Conservation (phyloP, 2,797 vertebrate genomes). For the Pelodytes ibericus region DNA sequence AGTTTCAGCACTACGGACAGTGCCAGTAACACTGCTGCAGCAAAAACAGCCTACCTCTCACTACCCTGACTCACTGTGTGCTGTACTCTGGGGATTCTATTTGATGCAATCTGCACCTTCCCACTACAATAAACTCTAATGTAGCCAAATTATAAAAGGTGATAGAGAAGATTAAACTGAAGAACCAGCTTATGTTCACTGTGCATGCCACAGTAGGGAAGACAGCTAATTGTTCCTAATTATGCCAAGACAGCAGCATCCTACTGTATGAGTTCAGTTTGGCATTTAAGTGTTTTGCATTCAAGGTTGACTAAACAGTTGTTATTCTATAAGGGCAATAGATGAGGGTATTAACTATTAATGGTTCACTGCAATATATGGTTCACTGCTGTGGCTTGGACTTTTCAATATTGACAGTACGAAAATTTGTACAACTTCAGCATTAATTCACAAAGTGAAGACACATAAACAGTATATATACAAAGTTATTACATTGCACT, state of each 20-base stretch:
- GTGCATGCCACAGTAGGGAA: constrained; percentile 62
- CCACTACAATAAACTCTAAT: constrained; percentile 39
- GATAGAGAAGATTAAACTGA: constrained; percentile 46
- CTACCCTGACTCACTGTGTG: background rate
- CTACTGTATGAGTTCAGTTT: constrained; percentile 52
- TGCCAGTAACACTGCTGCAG: constrained; percentile 41
- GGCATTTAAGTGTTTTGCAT: constrained; percentile 60
- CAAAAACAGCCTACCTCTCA: constrained; percentile 49
- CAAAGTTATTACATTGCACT: too few relatives aligned
- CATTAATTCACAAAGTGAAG: too few relatives aligned
- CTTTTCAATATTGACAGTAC: too few relatives aligned
- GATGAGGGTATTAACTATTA: constrained; percentile 32
- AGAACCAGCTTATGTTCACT: constrained; percentile 50
- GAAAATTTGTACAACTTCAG: too few relatives aligned
- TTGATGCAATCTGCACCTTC: constrained; percentile 41
- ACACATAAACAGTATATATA: too few relatives aligned
- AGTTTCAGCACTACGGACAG: constrained; percentile 68
- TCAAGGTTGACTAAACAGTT: constrained; percentile 18
- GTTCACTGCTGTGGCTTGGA: background rate
- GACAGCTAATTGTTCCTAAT: constrained; percentile 71
- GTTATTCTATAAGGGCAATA: constrained; percentile 5
- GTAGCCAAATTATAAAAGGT: constrained; percentile 47
- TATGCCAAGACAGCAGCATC: constrained; percentile 56
- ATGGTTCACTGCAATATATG: constrained; percentile 29
- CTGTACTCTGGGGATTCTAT: constrained; percentile 50